Conservation (phyloP, 2,797 vertebrate genomes). For the Crocodylus rhombifer region DNA sequence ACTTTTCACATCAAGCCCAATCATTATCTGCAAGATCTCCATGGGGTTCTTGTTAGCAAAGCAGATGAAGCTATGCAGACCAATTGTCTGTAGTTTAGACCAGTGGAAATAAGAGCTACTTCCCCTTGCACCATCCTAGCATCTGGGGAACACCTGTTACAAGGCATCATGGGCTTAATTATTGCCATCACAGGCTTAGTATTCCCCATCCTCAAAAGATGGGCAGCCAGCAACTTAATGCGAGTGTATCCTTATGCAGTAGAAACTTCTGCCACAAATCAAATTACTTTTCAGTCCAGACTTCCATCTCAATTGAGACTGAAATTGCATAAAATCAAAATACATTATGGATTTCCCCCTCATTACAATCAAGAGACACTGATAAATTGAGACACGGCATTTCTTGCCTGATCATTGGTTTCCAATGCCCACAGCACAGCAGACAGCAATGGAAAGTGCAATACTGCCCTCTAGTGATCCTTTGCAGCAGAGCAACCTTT, state of each 20-base stretch:
- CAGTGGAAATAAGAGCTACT: background rate
- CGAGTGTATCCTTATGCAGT: background rate
- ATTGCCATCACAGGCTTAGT: background rate
- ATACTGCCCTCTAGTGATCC: slow-evolving; percentile 10
- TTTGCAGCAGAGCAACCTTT: background rate
- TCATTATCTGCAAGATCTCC: background rate
- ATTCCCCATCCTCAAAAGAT: background rate
- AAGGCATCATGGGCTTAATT: background rate
- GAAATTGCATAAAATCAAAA: background rate
- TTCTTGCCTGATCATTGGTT: background rate
- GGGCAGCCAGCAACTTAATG: background rate
- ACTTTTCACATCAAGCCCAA: background rate
- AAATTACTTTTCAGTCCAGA: too few species aligned
- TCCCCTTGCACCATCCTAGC: background rate
- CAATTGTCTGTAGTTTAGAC: background rate
- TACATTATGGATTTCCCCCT: background rate
- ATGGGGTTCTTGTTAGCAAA: background rate
- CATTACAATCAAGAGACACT: background rate
- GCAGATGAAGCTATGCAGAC: background rate
- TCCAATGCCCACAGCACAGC: background rate
- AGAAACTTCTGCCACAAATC: background rate
- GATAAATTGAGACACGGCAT: background rate
- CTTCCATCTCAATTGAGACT: background rate
- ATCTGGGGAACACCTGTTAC: background rate
- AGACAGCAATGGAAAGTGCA: background rate